Percentiles rank a stretch among this genome's conserved stretches.
Conservation (phyloP, 2,888 invertebrate species). For the Leucophora obtusa region DNA sequence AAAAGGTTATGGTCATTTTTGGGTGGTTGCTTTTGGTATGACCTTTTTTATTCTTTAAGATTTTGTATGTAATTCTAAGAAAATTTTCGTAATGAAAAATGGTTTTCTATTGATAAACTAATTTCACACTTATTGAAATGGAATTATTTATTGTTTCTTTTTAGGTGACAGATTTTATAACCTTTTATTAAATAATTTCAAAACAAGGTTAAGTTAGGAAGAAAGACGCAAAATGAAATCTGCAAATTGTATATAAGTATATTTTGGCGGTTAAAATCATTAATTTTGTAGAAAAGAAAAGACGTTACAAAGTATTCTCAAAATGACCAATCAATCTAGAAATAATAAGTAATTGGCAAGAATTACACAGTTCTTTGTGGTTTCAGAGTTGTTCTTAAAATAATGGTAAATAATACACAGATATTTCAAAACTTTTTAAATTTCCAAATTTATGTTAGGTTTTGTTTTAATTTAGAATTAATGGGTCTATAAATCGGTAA, state of each 20-base stretch:
- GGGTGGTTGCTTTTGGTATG: slow-evolving; percentile 29
- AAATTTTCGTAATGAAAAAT: slow-evolving; percentile 14
- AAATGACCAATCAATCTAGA: background rate
- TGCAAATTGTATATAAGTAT: background rate
- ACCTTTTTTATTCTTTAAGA: slow-evolving; percentile 23
- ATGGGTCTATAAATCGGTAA: too few relatives aligned
- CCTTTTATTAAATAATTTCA: background rate
- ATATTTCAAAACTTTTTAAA: too few relatives aligned
- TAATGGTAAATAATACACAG: too few relatives aligned
- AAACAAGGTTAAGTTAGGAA: background rate
- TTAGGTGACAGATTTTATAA: slow-evolving; percentile 31
- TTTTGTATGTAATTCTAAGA: slow-evolving; percentile 2
- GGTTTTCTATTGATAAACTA: slow-evolving; percentile 24
- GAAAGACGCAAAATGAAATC: background rate
- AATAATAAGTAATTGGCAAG: background rate
- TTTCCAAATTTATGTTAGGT: too few relatives aligned
- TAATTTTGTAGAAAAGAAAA: background rate
- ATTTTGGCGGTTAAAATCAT: background rate
- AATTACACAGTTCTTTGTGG: too few relatives aligned
- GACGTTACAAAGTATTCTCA: background rate
- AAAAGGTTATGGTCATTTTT: slow-evolving; percentile 16
- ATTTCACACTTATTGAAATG: slow-evolving; percentile 47
- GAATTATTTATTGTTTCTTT: slow-evolving; percentile 29
- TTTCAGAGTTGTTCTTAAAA: too few relatives aligned
- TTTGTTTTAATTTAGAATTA: too few relatives aligned